These are phyloP conservation scores for Sebastes elongatus DNA, from an alignment of 2,797 vertebrate species.

Conservation along the genomic window DNA sequence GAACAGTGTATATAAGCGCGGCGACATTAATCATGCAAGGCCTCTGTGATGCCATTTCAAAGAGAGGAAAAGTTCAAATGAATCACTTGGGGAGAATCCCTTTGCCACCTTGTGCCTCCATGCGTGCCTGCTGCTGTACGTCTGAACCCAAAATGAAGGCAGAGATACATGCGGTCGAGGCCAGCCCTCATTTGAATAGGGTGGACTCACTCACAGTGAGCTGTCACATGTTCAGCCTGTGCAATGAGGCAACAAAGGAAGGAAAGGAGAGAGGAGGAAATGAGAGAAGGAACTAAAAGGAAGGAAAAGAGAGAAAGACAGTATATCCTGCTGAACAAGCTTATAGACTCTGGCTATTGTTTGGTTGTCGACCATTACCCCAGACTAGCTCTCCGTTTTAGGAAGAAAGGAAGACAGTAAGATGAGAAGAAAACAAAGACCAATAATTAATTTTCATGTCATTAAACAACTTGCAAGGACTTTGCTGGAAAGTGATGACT, in stretches of 20 bases:
- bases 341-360: neutral
- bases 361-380: neutral
- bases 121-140: constrained; percentile 37
- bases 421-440: neutral
- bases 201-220: constrained; percentile 20
- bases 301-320: neutral
- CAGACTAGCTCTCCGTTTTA: neutral
- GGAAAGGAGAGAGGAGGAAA: neutral
- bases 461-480: constrained; percentile 2
- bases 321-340: neutral
- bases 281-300: neutral
- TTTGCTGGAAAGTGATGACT: neutral
- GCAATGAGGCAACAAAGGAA: constrained; percentile 14
- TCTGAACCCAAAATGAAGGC: constrained; percentile 45
- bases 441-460: neutral
- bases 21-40: constrained; percentile 69
- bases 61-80: constrained; percentile 72
- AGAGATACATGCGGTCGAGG: constrained; percentile 24
- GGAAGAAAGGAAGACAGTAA: neutral
- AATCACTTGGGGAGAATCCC: constrained; percentile 62
- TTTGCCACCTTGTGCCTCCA: constrained; percentile 25
- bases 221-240: constrained; percentile 35
- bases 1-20: constrained; percentile 48
- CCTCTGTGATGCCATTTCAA: constrained; percentile 75
- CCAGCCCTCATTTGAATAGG: constrained; percentile 43